Conservation (phyloP, 2,888 invertebrate genomes). For the Aethes cnicana region DNA sequence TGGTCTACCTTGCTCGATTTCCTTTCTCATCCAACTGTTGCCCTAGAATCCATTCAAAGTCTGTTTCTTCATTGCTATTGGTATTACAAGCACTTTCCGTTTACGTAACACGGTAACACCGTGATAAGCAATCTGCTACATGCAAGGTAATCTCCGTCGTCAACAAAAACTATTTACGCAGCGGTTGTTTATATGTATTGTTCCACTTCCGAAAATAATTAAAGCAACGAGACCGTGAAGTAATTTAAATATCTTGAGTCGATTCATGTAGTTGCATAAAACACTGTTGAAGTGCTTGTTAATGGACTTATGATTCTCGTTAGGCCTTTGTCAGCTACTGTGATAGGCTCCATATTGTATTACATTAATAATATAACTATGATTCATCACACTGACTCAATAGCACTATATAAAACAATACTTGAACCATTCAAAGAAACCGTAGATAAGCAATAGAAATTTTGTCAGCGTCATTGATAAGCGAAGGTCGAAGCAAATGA, state of each 20-base stretch:
- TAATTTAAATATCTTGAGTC: slow-evolving; percentile 8
- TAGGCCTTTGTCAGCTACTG: neutral
- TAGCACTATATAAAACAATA: neutral
- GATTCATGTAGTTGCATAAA: no score
- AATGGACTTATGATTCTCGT: no score
- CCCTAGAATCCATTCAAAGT: slow-evolving; percentile 11
- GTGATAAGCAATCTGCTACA: slow-evolving; percentile 22
- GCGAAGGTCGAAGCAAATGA: slow-evolving; percentile 7
- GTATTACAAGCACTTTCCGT: slow-evolving; percentile 11
- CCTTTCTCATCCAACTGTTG: neutral
- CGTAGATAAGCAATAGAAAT: no score
- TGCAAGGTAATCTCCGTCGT: slow-evolving; percentile 17
- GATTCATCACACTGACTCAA: slow-evolving; percentile 15
- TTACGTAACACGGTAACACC: slow-evolving; percentile 15
- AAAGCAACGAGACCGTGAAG: slow-evolving; percentile 3
- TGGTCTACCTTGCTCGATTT: no score
- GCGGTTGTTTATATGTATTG: slow-evolving; percentile 7
- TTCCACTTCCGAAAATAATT: slow-evolving; percentile 9
- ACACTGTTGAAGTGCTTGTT: no score
- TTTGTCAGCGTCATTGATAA: neutral
- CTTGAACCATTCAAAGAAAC: neutral
- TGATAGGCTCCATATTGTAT: no score
- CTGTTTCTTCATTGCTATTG: slow-evolving; percentile 1
- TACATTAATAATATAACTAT: no score
- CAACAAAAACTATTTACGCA: slow-evolving; percentile 20